phyloP scores from a whole-genome alignment of 2,797 vertebrate genomes.

The Rhabdomys pumilio region DNA sequence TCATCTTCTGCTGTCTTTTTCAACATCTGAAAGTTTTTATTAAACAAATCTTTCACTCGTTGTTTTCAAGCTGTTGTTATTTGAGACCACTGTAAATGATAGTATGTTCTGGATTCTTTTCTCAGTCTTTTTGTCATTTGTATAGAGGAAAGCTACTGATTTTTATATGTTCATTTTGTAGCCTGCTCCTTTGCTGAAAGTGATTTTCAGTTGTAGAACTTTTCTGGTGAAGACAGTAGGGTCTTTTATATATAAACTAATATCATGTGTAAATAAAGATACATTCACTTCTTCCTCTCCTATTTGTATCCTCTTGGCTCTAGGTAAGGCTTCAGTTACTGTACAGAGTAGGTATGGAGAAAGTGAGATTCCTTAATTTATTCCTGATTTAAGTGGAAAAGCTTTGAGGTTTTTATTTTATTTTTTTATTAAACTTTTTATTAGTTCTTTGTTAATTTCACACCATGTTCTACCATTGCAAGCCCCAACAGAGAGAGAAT shows the following conservation, averaged over 20 bases:
- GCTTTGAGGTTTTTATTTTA: too few relatives aligned
- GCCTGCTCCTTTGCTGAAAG: neutral
- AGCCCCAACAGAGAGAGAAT: too few relatives aligned
- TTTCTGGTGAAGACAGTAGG: too few relatives aligned
- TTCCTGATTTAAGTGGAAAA: neutral
- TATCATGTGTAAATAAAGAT: too few relatives aligned
- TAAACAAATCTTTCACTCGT: neutral
- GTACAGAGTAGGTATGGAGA: neutral
- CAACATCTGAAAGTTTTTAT: neutral
- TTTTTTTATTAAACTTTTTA: too few relatives aligned
- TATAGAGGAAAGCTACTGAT: neutral
- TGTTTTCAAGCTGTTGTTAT: neutral
- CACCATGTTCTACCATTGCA: too few relatives aligned
- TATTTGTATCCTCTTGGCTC: neutral
- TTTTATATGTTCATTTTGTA: neutral
- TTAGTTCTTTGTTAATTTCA: too few relatives aligned
- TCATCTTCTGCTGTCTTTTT: too few relatives aligned
- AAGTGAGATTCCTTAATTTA: neutral
- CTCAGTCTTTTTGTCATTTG: neutral
- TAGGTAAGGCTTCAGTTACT: neutral
- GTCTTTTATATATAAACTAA: too few relatives aligned
- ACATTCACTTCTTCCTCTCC: too few relatives aligned
- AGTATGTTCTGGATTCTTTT: neutral
- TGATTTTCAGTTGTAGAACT: too few relatives aligned
- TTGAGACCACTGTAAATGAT: neutral